These are phyloP conservation scores for Dryobates pubescens DNA, from an alignment of 2,797 vertebrate species.

Conservation along the genomic window DNA sequence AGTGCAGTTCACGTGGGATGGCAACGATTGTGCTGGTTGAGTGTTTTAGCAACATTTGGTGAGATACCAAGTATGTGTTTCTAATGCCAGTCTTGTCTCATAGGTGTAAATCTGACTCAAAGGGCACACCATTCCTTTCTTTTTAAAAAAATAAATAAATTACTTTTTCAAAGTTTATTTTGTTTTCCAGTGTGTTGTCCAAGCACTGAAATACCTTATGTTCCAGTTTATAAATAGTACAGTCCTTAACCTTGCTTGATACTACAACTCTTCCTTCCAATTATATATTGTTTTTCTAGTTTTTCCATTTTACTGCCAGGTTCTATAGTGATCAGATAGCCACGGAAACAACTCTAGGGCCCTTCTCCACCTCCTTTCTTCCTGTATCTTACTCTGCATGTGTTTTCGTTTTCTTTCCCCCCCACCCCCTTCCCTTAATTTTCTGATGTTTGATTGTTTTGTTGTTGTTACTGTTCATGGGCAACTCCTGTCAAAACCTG, in stretches of 20 bases:
- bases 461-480: background rate
- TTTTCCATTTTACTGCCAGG: background rate
- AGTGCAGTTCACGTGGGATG: background rate
- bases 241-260: background rate
- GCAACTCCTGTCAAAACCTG: background rate
- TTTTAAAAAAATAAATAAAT: background rate
- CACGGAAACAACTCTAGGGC: background rate
- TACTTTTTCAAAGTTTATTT: background rate
- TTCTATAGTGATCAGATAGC: background rate
- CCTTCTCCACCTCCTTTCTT: background rate
- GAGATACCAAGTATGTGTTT: background rate
- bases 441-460: background rate
- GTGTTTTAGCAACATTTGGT: background rate
- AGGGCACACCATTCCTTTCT: background rate
- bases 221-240: slow-evolving; percentile 29
- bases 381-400: background rate
- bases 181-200: background rate
- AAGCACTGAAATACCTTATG: background rate
- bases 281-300: background rate
- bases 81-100: background rate
- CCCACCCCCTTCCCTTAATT: background rate
- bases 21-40: background rate
- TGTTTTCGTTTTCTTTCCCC: background rate
- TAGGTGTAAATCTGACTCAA: background rate
- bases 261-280: background rate